Conservation (phyloP, 2,888 invertebrate species). For the Allacma fusca region DNA sequence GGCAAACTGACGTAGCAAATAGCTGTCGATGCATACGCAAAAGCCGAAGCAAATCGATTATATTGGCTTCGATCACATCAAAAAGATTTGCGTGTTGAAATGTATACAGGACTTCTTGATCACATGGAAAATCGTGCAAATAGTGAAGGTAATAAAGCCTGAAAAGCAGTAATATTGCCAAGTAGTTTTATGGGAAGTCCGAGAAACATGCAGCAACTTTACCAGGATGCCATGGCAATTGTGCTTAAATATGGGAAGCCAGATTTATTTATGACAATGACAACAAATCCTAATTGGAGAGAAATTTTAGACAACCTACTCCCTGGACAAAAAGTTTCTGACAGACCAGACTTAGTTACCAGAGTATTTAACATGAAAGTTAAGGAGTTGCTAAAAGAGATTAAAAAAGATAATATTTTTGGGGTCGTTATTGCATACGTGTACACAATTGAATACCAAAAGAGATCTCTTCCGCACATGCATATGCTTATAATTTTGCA, state of each 20-base stretch:
- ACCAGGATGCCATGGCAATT: conserved; percentile 39
- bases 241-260: conserved; percentile 32
- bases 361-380: conserved; percentile 39
- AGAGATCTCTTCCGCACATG: background rate
- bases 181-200: conserved; percentile 56
- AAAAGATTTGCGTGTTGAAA: conserved; percentile 55
- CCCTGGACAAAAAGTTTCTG: background rate
- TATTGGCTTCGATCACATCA: conserved; percentile 59
- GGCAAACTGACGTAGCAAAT: conserved; percentile 61
- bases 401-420: conserved; percentile 20
- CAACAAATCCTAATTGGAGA: conserved; percentile 40
- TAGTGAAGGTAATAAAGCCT: conserved; percentile 11
- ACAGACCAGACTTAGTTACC: conserved; percentile 38
- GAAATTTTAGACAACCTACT: conserved; percentile 36
- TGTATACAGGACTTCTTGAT: conserved; percentile 58
- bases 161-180: conserved; percentile 58
- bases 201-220: conserved; percentile 54
- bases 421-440: conserved; percentile 46
- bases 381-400: conserved; percentile 25
- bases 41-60: conserved; percentile 60
- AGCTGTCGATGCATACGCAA: conserved; percentile 59
- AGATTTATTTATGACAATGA: conserved; percentile 40
- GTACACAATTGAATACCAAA: conserved; percentile 57
- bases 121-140: conserved; percentile 41
- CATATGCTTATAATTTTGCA: conserved; percentile 13